phyloP scores from a whole-genome alignment of 2,113 vertebrate species.

The Ivindomyrus marchei region DNA sequence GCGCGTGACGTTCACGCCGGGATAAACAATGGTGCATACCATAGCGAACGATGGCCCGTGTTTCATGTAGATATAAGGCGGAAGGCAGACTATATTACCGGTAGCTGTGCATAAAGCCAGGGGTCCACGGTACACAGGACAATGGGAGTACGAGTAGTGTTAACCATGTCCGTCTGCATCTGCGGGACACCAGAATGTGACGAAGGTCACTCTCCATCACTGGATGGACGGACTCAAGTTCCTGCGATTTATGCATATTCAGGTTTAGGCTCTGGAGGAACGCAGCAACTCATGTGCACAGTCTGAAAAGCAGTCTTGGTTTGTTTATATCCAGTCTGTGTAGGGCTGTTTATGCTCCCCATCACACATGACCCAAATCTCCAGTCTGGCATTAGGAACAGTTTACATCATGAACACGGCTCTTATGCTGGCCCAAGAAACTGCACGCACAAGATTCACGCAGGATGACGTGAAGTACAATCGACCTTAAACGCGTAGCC shows the following conservation, averaged over 20 bases:
- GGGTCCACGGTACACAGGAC: background rate
- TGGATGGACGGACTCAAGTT: background rate
- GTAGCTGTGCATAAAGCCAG: constrained; percentile 15
- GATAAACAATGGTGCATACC: background rate
- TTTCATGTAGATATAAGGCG: background rate
- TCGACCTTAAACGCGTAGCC: background rate
- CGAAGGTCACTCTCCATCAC: background rate
- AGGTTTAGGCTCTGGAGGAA: background rate
- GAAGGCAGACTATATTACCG: background rate
- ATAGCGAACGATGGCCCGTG: background rate
- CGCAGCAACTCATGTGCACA: background rate
- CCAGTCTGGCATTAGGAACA: background rate
- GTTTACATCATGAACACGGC: background rate
- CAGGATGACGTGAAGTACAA: background rate
- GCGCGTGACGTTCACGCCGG: background rate
- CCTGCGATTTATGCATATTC: constrained; percentile 3
- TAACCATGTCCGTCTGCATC: background rate
- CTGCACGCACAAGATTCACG: background rate
- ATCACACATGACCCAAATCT: background rate
- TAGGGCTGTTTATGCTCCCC: background rate
- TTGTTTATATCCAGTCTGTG: background rate
- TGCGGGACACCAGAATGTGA: background rate
- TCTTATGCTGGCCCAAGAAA: background rate
- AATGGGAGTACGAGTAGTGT: background rate
- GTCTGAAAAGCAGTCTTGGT: background rate